Conservation (phyloP, 2,113 vertebrate species). For the Galemys pyrenaicus region DNA sequence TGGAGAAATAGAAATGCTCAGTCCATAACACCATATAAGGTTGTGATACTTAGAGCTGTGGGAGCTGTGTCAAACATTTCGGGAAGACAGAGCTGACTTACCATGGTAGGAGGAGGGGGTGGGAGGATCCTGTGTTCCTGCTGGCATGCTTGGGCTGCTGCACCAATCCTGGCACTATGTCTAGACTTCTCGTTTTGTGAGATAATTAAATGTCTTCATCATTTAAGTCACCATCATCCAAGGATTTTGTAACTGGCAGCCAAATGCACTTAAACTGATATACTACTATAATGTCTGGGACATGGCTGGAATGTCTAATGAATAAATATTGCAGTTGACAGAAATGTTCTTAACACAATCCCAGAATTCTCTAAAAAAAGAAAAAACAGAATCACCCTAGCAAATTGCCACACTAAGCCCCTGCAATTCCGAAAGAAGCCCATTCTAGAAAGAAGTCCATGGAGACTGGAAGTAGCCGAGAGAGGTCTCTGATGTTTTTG, state of each 20-base stretch:
- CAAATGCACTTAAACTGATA: not conserved
- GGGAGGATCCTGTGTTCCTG: not conserved
- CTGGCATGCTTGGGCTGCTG: not conserved
- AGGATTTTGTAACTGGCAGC: not conserved
- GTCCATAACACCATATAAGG: not conserved
- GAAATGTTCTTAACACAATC: not conserved
- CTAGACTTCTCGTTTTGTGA: not conserved
- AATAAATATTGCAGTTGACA: not conserved
- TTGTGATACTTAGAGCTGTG: not conserved
- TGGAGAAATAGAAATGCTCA: not conserved
- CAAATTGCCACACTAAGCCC: not conserved
- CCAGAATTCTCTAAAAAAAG: not conserved
- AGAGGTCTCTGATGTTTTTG: not conserved
- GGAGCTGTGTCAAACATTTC: not conserved
- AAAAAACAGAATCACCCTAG: not conserved
- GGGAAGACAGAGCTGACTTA: not conserved
- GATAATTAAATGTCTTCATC: too few species aligned
- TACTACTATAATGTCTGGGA: not conserved
- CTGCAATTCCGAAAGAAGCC: not conserved
- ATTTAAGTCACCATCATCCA: not conserved
- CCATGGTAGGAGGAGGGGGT: not conserved
- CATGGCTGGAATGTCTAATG: not conserved
- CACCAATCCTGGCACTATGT: not conserved
- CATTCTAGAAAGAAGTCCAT: not conserved
- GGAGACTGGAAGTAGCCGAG: not conserved